Evolutionary conservation across 2,888 invertebrate species (phyloP).

Genomic region (Andrena haemorrhoa): DNA sequence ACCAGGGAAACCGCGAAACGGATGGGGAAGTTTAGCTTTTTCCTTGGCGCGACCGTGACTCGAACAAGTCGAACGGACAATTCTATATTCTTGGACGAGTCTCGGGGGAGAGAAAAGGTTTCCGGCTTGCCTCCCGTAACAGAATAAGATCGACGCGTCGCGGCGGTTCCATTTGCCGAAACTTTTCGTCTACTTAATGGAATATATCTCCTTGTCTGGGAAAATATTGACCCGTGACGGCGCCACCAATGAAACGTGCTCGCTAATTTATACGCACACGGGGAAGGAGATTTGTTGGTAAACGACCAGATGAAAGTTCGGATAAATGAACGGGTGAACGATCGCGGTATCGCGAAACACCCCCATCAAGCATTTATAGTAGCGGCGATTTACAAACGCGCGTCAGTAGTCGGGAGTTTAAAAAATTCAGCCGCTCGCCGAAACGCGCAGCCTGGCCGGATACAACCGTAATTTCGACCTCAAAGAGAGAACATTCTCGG

Average conservation of each 20-base stretch:
- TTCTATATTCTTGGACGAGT: conserved; percentile 68
- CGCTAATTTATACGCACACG: conserved; percentile 20
- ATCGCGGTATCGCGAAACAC: neutral
- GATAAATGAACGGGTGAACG: neutral
- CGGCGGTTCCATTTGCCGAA: conserved; percentile 59
- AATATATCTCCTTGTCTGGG: conserved; percentile 50
- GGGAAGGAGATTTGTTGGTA: neutral
- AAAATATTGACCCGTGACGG: conserved; percentile 51
- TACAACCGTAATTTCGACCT: conserved; percentile 30
- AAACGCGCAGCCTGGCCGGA: neutral
- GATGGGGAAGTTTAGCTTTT: conserved; percentile 24
- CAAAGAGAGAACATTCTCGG: conserved; percentile 32
- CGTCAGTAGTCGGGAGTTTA: neutral
- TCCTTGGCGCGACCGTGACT: neutral
- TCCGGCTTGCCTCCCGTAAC: conserved; percentile 49
- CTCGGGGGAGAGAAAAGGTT: conserved; percentile 62
- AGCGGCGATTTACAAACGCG: neutral
- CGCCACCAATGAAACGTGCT: conserved; percentile 22
- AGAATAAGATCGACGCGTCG: conserved; percentile 47
- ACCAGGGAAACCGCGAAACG: conserved; percentile 3
- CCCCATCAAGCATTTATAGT: neutral
- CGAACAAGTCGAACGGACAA: conserved; percentile 58
- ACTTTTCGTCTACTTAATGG: conserved; percentile 59
- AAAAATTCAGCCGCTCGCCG: conserved; percentile 29
- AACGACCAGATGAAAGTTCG: conserved; percentile 5